These are phyloP conservation scores for Staurois parvus DNA, from an alignment of 2,797 vertebrate genomes.

Conservation along the genomic window DNA sequence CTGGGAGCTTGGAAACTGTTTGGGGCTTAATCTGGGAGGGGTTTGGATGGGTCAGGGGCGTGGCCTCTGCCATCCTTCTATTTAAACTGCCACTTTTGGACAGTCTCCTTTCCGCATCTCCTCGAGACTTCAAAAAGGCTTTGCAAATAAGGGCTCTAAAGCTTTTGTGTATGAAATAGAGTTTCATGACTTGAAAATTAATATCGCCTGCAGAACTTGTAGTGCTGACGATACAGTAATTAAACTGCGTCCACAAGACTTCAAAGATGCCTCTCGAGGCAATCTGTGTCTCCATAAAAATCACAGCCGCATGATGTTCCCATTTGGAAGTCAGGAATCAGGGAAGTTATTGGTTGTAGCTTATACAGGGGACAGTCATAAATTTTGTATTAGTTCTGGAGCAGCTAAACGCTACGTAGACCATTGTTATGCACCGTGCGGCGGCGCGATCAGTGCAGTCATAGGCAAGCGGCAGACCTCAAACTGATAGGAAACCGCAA, in stretches of 20 bases:
- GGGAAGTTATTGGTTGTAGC: constrained; percentile 5
- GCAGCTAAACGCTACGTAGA: neutral
- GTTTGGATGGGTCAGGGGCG: too few species aligned
- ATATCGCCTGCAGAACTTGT: neutral
- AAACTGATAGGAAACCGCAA: too few species aligned
- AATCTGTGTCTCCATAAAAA: constrained; percentile 17
- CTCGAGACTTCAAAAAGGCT: neutral
- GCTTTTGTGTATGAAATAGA: neutral
- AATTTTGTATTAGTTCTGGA: constrained; percentile 20
- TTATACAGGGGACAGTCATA: constrained; percentile 11
- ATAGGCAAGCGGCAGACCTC: too few species aligned
- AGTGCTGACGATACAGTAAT: neutral
- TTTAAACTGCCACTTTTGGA: neutral
- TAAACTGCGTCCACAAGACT: neutral
- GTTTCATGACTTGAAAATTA: neutral
- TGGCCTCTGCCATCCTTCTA: neutral
- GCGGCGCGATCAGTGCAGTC: too few species aligned
- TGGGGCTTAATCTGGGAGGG: too few species aligned
- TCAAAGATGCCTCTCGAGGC: constrained; percentile 8
- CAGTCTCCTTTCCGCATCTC: neutral
- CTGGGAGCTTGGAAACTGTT: too few species aligned
- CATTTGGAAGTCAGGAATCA: constrained; percentile 1
- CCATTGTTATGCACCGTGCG: constrained; percentile 4
- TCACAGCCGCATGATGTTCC: constrained; percentile 29
- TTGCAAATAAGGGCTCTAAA: neutral